These are phyloP conservation scores for Bagarius yarrelli DNA, from an alignment of 2,113 vertebrate species.

Conservation along the genomic window DNA sequence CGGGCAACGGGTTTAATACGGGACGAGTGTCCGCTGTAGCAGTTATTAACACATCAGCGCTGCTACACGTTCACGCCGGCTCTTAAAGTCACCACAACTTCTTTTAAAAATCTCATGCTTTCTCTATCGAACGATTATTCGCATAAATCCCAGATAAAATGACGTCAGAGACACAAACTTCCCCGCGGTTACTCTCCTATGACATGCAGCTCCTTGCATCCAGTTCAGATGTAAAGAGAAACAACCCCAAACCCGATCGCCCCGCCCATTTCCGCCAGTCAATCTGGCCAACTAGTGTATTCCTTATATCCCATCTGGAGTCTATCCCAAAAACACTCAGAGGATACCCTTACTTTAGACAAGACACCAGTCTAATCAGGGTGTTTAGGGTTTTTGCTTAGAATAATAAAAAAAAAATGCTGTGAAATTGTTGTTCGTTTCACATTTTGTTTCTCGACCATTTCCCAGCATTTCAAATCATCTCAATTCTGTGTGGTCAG, in stretches of 20 bases:
- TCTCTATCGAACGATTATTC: too few species aligned
- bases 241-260: not conserved
- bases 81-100: constrained; percentile 22
- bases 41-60: not conserved
- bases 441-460: not conserved
- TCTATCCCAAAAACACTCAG: not conserved
- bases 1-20: not conserved
- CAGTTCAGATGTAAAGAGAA: not conserved
- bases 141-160: not conserved
- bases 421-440: not conserved
- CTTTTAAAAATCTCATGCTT: not conserved
- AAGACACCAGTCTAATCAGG: not conserved
- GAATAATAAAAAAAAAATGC: not conserved
- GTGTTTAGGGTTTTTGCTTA: not conserved
- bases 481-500: not conserved
- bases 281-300: not conserved
- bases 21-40: not conserved
- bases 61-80: constrained; percentile 2
- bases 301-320: not conserved
- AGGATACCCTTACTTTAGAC: not conserved
- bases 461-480: not conserved
- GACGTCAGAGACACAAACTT: not conserved
- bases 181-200: not conserved
- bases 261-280: not conserved
- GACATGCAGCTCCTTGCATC: not conserved